Conservation (phyloP, 2,113 vertebrate species). For the Aegotheles bennettii region DNA sequence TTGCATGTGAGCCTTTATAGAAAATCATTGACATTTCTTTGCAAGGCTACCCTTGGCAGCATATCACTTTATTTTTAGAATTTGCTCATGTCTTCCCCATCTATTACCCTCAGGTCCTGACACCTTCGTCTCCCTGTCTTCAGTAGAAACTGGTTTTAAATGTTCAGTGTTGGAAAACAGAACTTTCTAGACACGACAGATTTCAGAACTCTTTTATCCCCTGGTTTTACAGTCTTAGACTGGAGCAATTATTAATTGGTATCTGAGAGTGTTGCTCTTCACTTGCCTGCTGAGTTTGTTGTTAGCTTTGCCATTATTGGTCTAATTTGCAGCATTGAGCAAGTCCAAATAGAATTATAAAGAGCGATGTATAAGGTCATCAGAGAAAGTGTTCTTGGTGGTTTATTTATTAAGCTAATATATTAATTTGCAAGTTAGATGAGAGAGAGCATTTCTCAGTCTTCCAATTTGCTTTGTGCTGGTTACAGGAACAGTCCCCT, state of each 20-base stretch:
- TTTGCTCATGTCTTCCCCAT: not conserved
- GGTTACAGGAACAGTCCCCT: not conserved
- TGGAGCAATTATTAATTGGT: not conserved
- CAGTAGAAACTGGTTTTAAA: not conserved
- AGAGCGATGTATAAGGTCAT: not conserved
- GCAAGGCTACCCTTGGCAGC: not conserved
- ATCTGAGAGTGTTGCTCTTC: not conserved
- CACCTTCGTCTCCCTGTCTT: not conserved
- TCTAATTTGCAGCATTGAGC: not conserved
- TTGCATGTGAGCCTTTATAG: not conserved
- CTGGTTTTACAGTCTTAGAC: not conserved
- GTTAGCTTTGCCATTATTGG: not conserved
- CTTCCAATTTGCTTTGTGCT: not conserved
- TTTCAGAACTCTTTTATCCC: not conserved
- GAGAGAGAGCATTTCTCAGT: not conserved
- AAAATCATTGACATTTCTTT: not conserved
- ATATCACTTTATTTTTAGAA: not conserved
- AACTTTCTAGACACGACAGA: not conserved
- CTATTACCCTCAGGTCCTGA: not conserved
- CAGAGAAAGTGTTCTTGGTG: not conserved
- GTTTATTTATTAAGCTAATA: not conserved
- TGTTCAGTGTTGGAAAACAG: not conserved
- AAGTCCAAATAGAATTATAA: not conserved
- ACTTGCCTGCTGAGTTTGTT: not conserved
- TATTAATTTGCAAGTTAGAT: not conserved